phyloP scores from a whole-genome alignment of 2,797 vertebrate genomes.

The Onychomys torridus region DNA sequence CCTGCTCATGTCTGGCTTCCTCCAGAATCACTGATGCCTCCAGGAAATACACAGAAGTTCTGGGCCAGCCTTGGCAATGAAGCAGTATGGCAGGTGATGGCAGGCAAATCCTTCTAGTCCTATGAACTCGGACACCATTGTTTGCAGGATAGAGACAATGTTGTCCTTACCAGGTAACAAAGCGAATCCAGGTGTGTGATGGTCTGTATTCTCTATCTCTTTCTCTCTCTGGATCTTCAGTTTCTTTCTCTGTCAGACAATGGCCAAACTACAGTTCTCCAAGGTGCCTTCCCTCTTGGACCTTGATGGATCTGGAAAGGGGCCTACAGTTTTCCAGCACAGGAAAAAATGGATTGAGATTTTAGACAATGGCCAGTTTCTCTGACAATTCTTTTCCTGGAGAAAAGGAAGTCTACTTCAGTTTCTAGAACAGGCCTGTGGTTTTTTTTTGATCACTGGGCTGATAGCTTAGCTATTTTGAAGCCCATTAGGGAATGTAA shows the following conservation, averaged over 20 bases:
- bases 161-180: not conserved
- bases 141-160: not conserved
- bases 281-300: not conserved
- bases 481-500: slow-evolving; percentile 58
- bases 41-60: not conserved
- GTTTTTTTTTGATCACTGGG: not conserved
- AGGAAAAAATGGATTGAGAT: not conserved
- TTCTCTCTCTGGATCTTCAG: not conserved
- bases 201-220: no score
- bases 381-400: not conserved
- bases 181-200: not conserved
- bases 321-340: not conserved
- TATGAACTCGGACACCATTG: not conserved
- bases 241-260: not conserved
- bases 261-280: not conserved
- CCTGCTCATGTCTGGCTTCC: not conserved
- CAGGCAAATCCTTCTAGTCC: no score
- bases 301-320: not conserved
- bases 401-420: slow-evolving; percentile 57
- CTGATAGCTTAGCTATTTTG: slow-evolving; percentile 48
- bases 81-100: fast-evolving
- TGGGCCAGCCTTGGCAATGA: fast-evolving
- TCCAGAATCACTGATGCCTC: not conserved
- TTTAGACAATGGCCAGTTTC: not conserved
- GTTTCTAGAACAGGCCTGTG: slow-evolving; percentile 49